These are phyloP conservation scores for Phrynocephalus versicolor DNA, from an alignment of 2,113 vertebrate genomes.

Conservation along the genomic window DNA sequence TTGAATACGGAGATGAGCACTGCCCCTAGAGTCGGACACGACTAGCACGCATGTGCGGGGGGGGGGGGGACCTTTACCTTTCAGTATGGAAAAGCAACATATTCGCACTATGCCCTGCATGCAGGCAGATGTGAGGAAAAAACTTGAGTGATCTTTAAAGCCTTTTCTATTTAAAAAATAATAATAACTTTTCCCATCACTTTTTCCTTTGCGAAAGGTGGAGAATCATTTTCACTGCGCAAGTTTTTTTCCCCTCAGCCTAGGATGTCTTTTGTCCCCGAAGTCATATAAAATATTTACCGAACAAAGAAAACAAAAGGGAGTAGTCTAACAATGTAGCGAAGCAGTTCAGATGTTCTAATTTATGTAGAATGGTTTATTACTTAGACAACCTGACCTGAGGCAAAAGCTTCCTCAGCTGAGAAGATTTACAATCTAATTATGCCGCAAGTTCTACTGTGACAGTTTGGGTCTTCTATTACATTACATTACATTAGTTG, in stretches of 20 bases:
- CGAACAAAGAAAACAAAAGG: slow-evolving; percentile 46
- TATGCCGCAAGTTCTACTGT: slow-evolving; percentile 70
- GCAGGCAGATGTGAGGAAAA: background rate
- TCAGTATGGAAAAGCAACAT: no score
- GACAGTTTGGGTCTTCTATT: slow-evolving; percentile 68
- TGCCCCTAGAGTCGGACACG: no score
- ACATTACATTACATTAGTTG: slow-evolving; percentile 66
- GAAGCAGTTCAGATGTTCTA: slow-evolving; percentile 65
- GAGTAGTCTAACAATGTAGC: slow-evolving; percentile 57
- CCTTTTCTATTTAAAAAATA: slow-evolving; percentile 48
- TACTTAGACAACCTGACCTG: slow-evolving; percentile 69
- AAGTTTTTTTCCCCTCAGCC: background rate
- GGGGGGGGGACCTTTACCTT: no score
- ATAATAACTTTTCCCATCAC: slow-evolving; percentile 25
- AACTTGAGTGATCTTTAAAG: background rate
- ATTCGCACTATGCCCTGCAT: no score
- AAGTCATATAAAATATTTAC: slow-evolving; percentile 36
- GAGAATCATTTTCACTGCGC: no score
- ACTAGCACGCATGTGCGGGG: no score
- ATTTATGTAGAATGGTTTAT: slow-evolving; percentile 73
- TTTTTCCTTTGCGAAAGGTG: slow-evolving; percentile 18
- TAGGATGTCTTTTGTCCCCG: slow-evolving; percentile 44
- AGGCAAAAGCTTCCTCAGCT: slow-evolving; percentile 68
- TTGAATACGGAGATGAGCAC: no score
- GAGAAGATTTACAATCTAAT: slow-evolving; percentile 70